phyloP scores from a whole-genome alignment of 2,888 invertebrate genomes.

The Lepidonotus clava region DNA sequence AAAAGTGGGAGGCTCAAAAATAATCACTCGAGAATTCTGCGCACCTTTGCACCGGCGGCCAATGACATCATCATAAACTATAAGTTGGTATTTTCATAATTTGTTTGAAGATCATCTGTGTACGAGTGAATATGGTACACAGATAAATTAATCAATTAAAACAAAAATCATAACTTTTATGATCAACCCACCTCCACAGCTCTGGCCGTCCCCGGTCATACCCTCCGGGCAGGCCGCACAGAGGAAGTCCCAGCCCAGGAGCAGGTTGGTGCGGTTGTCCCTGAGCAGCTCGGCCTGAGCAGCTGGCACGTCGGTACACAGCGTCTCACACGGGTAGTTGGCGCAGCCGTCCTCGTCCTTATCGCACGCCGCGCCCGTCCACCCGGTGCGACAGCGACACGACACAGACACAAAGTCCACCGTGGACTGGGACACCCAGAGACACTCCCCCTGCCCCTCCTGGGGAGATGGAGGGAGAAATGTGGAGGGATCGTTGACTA shows the following conservation, averaged over 20 bases:
- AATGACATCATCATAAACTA: too few species aligned
- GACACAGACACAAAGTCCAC: neutral
- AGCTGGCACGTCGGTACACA: neutral
- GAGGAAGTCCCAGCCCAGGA: neutral
- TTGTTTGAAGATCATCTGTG: too few species aligned
- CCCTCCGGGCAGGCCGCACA: neutral
- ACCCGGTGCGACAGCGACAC: neutral
- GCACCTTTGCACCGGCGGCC: too few species aligned
- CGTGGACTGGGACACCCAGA: neutral
- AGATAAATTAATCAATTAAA: too few species aligned
- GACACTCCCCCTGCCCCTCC: neutral
- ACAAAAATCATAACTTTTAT: too few species aligned
- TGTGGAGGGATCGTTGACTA: too few species aligned
- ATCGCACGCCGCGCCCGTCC: neutral
- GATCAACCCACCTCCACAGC: neutral
- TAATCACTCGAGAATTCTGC: too few species aligned
- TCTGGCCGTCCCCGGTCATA: neutral
- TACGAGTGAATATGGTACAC: too few species aligned
- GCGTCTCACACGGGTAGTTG: neutral
- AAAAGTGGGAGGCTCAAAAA: too few species aligned
- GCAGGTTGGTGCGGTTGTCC: neutral
- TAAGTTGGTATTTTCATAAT: too few species aligned
- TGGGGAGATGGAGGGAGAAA: too few species aligned
- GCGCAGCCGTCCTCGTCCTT: constrained; percentile 2
- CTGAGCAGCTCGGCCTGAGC: neutral